Evolutionary conservation across 2,888 invertebrate species (phyloP), one percentile per base, ranked within the genome.

Genomic region (Kuschelorhynchus macadamiae): DNA sequence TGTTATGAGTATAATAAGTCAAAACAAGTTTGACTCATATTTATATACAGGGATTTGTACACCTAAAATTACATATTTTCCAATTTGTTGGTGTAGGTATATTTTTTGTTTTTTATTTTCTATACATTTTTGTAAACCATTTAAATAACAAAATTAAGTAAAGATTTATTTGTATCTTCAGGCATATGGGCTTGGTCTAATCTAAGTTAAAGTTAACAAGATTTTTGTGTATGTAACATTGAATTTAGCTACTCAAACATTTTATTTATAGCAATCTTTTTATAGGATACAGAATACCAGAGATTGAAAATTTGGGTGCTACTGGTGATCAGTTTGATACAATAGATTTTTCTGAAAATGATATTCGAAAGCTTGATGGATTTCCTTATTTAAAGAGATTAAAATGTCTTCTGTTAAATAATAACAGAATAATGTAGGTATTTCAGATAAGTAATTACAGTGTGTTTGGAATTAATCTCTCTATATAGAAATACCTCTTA

Each of bases 291-390:
- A 97, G 99, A 88, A 98, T 99, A 80, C 97, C 98, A 21, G 95
- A 97, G 79, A 96, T 99, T 76, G 99, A 99, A 86, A 99, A 99
- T 85, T 87, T 99, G 84, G 99, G 99, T 56, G 98, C 98, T 11
- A 98, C 99, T 41, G 87, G 97, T 79, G 98, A 99, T 84, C 98
- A 99, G 82, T 99, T 99, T 85, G 99, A 99, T 82, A 96, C 97
- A 3, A 93, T 99, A 74, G 99, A 99, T 84, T 92, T 99, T 79
- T 97, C 98, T 8, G 98, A 99, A 80, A 99, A 99, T 85, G 99
- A 99, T 85, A 90, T 99, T 72, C 88, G 98, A 60, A 98, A 98
- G 84, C 82, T 99, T 50, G 99, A 99, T 86, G 98, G 98, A 17
- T 96, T 99, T 83, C 98, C 99, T 0, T 88, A 94, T 68, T 85